Percentiles rank a stretch among this genome's conserved stretches.
Evolutionary conservation across 2,888 invertebrate species (phyloP).

Genomic region (Sipha maydis): DNA sequence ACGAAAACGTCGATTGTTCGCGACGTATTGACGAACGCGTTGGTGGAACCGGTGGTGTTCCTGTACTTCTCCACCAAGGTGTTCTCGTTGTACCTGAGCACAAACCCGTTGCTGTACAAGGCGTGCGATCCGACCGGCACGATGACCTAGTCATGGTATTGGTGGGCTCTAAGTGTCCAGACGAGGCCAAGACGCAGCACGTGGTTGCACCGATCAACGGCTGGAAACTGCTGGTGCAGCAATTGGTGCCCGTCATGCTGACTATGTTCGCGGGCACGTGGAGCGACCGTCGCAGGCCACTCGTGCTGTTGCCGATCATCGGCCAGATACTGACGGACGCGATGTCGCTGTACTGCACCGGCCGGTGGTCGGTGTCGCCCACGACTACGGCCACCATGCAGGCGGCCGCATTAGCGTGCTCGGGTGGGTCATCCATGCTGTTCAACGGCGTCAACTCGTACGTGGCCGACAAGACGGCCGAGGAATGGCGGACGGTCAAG

Average conservation of each 20-base stretch:
- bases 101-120: no score
- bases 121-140: constrained; percentile 59
- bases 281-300: constrained; percentile 64
- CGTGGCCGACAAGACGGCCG: no score
- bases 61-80: no score
- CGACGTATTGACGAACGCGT: not conserved
- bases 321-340: constrained; percentile 64
- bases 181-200: constrained; percentile 61
- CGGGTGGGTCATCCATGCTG: no score
- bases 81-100: no score
- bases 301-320: constrained; percentile 63
- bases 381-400: no score
- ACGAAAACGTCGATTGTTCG: not conserved
- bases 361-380: constrained; percentile 64
- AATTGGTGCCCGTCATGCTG: constrained; percentile 60
- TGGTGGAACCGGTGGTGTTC: no score
- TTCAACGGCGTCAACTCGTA: no score
- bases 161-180: constrained; percentile 34
- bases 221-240: constrained; percentile 44
- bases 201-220: constrained; percentile 62
- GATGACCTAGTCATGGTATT: constrained; percentile 3
- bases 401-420: no score
- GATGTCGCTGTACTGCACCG: constrained; percentile 63
- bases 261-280: constrained; percentile 64
- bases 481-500: no score